A percentile compares a stretch with the other conserved stretches of the same genome.
Conservation (phyloP, 2,888 invertebrate genomes). For the Caenorhabditis japonica region DNA sequence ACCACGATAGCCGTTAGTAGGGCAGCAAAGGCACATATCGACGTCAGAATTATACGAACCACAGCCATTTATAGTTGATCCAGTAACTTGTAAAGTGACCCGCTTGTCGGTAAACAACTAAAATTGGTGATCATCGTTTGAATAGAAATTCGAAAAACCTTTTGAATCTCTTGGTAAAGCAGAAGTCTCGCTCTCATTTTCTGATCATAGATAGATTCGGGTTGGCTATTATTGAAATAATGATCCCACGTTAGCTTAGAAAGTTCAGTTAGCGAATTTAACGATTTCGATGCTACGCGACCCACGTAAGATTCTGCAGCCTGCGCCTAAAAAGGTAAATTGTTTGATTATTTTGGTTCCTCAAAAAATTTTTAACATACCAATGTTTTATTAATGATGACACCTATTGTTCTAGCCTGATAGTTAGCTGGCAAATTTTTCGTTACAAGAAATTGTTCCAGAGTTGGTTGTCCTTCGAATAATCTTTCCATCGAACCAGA, state of each 20-base stretch:
- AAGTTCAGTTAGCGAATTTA: constrained; percentile 4
- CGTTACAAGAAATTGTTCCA: neutral
- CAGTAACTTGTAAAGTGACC: constrained; percentile 56
- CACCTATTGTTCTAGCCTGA: constrained; percentile 27
- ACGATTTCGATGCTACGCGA: neutral
- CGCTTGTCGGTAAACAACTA: constrained; percentile 30
- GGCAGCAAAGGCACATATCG: constrained; percentile 71
- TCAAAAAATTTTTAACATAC: neutral
- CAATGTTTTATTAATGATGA: constrained; percentile 19
- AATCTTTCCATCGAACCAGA: neutral
- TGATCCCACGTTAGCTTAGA: constrained; percentile 24
- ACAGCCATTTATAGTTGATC: constrained; percentile 75
- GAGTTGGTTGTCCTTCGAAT: constrained; percentile 2
- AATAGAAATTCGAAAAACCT: constrained; percentile 2
- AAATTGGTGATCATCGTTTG: neutral
- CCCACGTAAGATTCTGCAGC: constrained; percentile 1
- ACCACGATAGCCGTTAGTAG: constrained; percentile 16
- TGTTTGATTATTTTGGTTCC: neutral
- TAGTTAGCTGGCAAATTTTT: constrained; percentile 19
- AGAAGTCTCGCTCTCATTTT: constrained; percentile 50
- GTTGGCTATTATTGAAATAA: constrained; percentile 19
- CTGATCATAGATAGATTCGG: constrained; percentile 9
- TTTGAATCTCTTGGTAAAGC: constrained; percentile 33
- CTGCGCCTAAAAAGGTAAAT: neutral
- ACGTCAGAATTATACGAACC: constrained; percentile 75